Evolutionary conservation across 1,140 invertebrate genomes (phyloP).

Genomic region (Diorhabda elongata): DNA sequence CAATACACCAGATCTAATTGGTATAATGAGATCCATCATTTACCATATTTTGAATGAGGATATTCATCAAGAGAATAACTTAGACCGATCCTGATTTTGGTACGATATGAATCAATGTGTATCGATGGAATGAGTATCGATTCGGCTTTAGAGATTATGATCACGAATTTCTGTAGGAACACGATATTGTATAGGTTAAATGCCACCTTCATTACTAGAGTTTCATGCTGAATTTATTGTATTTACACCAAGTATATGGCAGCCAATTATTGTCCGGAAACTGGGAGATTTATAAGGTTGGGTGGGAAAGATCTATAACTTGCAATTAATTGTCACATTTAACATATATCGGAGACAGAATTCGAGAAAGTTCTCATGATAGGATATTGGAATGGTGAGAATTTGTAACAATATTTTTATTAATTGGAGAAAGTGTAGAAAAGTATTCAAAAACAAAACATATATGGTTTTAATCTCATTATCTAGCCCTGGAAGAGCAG

Average conservation of each 20-base stretch:
- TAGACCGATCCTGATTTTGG: background rate
- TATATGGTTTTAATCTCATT: too few species aligned
- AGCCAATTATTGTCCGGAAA: conserved; percentile 2
- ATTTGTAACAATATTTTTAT: background rate
- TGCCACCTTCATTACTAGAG: conserved; percentile 1
- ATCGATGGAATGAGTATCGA: conserved; percentile 12
- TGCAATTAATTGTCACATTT: background rate
- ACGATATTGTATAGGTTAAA: conserved; percentile 3
- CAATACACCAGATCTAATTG: too few species aligned
- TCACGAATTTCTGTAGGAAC: conserved; percentile 6
- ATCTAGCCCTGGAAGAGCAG: too few species aligned
- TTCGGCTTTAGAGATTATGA: background rate
- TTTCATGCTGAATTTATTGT: background rate
- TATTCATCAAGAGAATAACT: background rate
- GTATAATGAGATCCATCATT: too few species aligned
- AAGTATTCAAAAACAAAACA: too few species aligned
- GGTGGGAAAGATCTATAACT: conserved; percentile 2
- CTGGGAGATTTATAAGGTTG: background rate
- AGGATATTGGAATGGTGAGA: background rate
- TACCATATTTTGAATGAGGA: too few species aligned
- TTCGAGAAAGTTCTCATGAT: background rate
- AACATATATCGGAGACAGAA: background rate
- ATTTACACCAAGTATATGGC: conserved; percentile 2
- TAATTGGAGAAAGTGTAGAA: too few species aligned
- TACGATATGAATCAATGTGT: conserved; percentile 13